These are phyloP conservation scores for Lophotriccus pileatus DNA, from an alignment of 2,797 vertebrate genomes.

Conservation along the genomic window DNA sequence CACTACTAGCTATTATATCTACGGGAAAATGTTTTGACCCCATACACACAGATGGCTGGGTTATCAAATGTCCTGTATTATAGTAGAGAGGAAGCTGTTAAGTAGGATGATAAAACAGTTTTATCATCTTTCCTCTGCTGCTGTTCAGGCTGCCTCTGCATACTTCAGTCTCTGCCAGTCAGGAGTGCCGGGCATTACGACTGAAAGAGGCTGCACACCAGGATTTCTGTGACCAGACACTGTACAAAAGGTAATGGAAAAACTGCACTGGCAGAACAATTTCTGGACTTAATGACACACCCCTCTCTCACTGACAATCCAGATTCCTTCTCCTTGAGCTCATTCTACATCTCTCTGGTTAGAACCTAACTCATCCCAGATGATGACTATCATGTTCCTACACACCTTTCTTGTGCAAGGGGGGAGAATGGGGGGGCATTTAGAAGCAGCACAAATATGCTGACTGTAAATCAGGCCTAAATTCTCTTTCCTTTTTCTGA, in stretches of 20 bases:
- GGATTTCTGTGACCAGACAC: neutral
- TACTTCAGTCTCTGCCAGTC: neutral
- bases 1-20: neutral
- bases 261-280: neutral
- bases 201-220: neutral
- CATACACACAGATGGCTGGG: neutral
- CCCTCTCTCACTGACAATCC: neutral
- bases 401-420: neutral
- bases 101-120: neutral
- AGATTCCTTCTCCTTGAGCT: neutral
- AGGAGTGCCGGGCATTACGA: rapidly evolving
- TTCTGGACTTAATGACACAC: neutral
- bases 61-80: neutral
- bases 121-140: neutral
- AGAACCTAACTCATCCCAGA: neutral
- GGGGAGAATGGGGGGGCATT: neutral
- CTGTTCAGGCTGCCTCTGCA: neutral
- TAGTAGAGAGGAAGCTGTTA: neutral
- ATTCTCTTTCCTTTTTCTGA: neutral
- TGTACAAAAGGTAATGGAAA: neutral
- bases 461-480: neutral
- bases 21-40: neutral
- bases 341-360: neutral
- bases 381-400: neutral
- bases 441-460: neutral